Conservation (phyloP, 2,797 vertebrate genomes). For the Ataeniobius toweri region DNA sequence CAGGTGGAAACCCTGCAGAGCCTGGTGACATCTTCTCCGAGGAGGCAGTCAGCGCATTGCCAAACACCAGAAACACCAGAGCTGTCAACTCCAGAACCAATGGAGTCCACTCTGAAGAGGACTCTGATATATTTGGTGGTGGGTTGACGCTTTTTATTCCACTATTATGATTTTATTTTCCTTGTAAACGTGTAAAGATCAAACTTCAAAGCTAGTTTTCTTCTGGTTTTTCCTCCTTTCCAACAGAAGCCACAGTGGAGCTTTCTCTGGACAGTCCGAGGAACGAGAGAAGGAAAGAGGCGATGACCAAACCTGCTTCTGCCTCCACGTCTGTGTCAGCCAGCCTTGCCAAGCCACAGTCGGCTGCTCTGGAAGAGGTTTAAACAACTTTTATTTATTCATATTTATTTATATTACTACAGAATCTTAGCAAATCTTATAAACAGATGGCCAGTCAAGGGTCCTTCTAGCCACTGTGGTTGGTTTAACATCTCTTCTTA, state of each 20-base stretch:
- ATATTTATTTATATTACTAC: background rate
- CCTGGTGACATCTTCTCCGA: conserved; percentile 69
- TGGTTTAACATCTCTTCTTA: background rate
- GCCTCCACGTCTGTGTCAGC: conserved; percentile 70
- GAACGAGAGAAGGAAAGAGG: conserved; percentile 85
- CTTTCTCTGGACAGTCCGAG: conserved; percentile 90
- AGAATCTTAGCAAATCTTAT: background rate
- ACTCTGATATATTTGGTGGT: conserved; percentile 92
- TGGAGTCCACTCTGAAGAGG: conserved; percentile 85
- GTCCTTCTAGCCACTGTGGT: background rate
- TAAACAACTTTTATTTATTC: conserved; percentile 19
- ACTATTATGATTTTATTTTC: background rate
- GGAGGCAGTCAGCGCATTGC: conserved; percentile 50
- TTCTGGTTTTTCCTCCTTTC: background rate
- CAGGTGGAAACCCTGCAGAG: conserved; percentile 34
- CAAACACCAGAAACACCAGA: conserved; percentile 69
- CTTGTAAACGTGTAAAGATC: background rate
- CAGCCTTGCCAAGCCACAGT: conserved; percentile 75
- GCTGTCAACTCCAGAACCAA: conserved; percentile 80
- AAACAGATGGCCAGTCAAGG: background rate
- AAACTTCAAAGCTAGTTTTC: background rate
- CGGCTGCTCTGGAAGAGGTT: conserved; percentile 88
- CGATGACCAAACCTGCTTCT: conserved; percentile 71
- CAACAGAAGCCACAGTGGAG: conserved; percentile 93
- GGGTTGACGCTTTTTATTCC: conserved; percentile 11